These are phyloP conservation scores for Rhinolophus ferrumequinum DNA, from an alignment of 2,113 vertebrate species.

Conservation along the genomic window DNA sequence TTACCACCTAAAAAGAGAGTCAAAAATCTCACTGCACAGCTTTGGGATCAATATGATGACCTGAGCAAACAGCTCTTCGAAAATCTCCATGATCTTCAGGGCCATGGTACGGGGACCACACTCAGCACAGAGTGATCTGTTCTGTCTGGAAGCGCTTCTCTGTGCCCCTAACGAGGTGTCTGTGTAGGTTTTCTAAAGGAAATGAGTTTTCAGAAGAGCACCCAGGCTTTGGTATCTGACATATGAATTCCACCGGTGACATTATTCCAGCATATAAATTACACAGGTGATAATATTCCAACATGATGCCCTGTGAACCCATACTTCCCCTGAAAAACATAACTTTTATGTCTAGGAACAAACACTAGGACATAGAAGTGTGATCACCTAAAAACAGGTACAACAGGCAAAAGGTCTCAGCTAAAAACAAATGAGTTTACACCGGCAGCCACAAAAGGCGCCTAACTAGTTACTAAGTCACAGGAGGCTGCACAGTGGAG, in stretches of 20 bases:
- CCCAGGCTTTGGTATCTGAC: not conserved
- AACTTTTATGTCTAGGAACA: not conserved
- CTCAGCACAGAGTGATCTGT: not conserved
- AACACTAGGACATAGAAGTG: not conserved
- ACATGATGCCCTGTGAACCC: rapidly evolving
- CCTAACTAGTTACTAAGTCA: not conserved
- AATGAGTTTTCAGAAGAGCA: not conserved
- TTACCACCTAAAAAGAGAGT: not conserved
- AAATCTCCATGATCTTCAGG: not conserved
- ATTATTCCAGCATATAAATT: not conserved
- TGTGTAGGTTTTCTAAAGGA: not conserved
- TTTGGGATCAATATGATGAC: not conserved
- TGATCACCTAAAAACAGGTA: not conserved
- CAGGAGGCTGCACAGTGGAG: not conserved
- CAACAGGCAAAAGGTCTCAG: not conserved
- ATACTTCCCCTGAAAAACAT: not conserved
- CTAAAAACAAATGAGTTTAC: not conserved
- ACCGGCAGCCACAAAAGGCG: rapidly evolving
- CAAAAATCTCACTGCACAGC: not conserved
- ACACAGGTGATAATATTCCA: not conserved
- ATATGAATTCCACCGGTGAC: not conserved
- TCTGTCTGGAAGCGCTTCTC: not conserved
- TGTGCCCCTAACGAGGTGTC: not conserved
- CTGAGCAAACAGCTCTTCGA: not conserved
- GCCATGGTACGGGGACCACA: rapidly evolving